A percentile compares a stretch with the other conserved stretches of the same genome.
Evolutionary conservation across 1,140 invertebrate species (phyloP).

Genomic region (Ceratosolen fusciceps): DNA sequence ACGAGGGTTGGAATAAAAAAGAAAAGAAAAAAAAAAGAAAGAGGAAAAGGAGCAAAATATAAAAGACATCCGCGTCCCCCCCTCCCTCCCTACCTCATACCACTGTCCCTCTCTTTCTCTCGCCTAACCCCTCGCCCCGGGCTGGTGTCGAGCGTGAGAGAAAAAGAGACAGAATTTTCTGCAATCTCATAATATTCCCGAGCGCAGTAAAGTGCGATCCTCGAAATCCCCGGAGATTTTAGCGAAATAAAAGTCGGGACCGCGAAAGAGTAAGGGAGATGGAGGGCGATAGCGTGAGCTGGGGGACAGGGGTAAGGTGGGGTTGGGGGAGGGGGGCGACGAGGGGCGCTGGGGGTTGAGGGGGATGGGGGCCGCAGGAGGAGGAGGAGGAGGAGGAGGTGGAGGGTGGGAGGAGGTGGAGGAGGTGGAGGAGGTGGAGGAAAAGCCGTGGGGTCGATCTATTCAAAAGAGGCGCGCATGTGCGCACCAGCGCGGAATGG

Average conservation of each 20-base stretch:
- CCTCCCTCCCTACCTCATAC: no score
- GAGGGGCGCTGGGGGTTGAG: no score
- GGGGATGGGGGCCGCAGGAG: constrained; percentile 46
- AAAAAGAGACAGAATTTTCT: constrained; percentile 55
- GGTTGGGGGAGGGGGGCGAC: no score
- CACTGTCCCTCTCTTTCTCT: no score
- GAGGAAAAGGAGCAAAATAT: constrained; percentile 31
- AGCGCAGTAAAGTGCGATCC: constrained; percentile 58
- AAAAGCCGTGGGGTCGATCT: constrained; percentile 43
- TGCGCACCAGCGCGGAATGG: constrained; percentile 22
- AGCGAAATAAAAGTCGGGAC: constrained; percentile 61
- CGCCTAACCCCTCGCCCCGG: no score
- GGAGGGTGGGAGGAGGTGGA: constrained; percentile 49
- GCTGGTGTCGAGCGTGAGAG: constrained; percentile 48
- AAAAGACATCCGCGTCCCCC: constrained; percentile 43
- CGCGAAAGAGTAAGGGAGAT: constrained; percentile 46
- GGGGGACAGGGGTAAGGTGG: constrained; percentile 45
- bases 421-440: constrained; percentile 49
- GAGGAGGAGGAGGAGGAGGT: constrained; percentile 46
- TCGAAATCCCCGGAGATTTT: constrained; percentile 66
- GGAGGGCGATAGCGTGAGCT: neutral
- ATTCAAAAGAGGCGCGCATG: constrained; percentile 46
- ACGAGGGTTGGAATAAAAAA: constrained; percentile 35
- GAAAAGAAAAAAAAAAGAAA: no score
- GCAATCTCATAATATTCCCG: constrained; percentile 69